Percentiles rank a stretch among this genome's conserved stretches.
phyloP scores from a whole-genome alignment of 2,888 invertebrate species.

The Patella caerulea region DNA sequence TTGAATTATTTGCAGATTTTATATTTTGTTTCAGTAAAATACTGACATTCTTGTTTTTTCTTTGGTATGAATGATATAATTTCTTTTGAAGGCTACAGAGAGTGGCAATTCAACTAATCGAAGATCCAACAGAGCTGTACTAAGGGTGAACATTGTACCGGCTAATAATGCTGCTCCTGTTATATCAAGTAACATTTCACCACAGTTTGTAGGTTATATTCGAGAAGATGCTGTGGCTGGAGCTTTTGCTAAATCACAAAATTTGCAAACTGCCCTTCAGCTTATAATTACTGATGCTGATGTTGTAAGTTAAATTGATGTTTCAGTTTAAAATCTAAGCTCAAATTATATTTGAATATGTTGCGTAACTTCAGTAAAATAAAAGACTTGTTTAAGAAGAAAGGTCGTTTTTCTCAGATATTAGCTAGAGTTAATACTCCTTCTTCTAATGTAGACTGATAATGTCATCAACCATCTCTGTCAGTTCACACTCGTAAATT shows the following conservation, averaged over 20 bases:
- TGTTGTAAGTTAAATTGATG: slow-evolving; percentile 41
- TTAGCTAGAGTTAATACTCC: no score
- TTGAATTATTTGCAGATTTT: not conserved
- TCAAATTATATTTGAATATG: not conserved
- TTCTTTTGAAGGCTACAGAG: slow-evolving; percentile 32
- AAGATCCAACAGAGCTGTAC: slow-evolving; percentile 33
- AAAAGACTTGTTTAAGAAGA: no score
- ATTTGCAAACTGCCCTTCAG: slow-evolving; percentile 21
- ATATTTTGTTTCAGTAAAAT: not conserved
- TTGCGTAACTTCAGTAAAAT: no score
- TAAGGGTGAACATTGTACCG: slow-evolving; percentile 37
- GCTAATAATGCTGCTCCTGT: slow-evolving; percentile 42
- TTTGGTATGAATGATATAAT: no score
- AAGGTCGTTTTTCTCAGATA: no score
- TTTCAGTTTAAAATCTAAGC: not conserved
- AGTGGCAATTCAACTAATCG: not conserved
- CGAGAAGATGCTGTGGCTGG: slow-evolving; percentile 42
- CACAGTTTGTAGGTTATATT: slow-evolving; percentile 43
- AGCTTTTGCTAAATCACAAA: slow-evolving; percentile 29
- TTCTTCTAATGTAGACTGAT: no score
- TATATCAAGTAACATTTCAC: slow-evolving; percentile 28
- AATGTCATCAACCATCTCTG: no score
- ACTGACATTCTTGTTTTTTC: not conserved
- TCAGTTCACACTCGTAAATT: no score
- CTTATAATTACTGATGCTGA: slow-evolving; percentile 50